Evolutionary conservation across 2,888 invertebrate genomes (phyloP).

Genomic region (Stratiomys singularior): DNA sequence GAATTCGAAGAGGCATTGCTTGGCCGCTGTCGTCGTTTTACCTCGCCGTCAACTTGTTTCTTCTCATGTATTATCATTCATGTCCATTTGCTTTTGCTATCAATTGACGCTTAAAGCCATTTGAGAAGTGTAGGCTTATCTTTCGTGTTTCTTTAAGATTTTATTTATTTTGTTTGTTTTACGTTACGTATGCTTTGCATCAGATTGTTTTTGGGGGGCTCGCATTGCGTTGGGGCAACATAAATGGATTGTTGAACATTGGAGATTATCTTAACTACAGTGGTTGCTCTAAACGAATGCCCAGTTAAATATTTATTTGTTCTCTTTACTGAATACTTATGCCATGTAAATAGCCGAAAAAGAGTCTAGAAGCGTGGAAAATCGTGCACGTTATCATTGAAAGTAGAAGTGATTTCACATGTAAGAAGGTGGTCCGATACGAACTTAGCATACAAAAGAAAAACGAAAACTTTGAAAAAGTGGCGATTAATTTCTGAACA

Average conservation of each 20-base stretch:
- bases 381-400: no score
- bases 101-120: constrained; percentile 30
- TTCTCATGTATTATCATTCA: constrained; percentile 12
- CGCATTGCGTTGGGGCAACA: neutral
- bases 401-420: no score
- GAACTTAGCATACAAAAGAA: no score
- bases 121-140: constrained; percentile 37
- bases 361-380: no score
- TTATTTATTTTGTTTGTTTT: constrained; percentile 32
- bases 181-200: neutral
- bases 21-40: neutral
- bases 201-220: constrained; percentile 14
- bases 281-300: neutral
- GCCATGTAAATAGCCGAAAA: no score
- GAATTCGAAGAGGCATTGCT: neutral
- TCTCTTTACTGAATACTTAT: no score
- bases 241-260: neutral
- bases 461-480: no score
- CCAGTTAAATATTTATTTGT: neutral
- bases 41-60: constrained; percentile 4
- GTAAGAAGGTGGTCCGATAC: no score
- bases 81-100: constrained; percentile 35
- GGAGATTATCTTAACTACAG: neutral
- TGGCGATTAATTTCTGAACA: no score
- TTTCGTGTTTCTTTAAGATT: constrained; percentile 15